Evolutionary conservation across 2,113 vertebrate species (phyloP), one percentile per base, ranked within the genome.

Genomic region (Etheostoma spectabile): DNA sequence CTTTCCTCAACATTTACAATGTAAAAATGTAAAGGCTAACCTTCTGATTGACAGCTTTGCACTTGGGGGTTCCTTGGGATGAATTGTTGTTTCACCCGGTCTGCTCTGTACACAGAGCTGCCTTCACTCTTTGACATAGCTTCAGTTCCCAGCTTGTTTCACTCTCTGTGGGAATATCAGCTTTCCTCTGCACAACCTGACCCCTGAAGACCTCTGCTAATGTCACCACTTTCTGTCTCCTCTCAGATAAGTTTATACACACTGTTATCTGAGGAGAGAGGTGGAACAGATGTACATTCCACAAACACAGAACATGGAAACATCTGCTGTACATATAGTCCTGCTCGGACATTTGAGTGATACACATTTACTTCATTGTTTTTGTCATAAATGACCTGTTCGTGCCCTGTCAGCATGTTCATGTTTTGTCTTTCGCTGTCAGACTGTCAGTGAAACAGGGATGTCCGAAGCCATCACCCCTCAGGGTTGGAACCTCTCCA

Each of bases 401-500:
- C 1, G 1, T 33, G 27, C 11, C 2, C 45, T 66, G 70, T 81
- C 70, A 79, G 38, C 51, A 33, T 59, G 52, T 68, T 86, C 74
- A 74, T 68, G 66, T 76, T 70, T 74, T 2, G 38, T 71, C 66
- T 72, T 45, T 77, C 14, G 62, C 56, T 79, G 60, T 74, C 59
- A 57, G 75, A 57, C 48, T 74, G 83, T 85, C 63, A 65, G 79
- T 55, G 76, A 72, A 55, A 71, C 35, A 19, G 49, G 38, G 51
- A 80, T 60, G 62, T 83, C 73, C 68, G 59, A 33, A 80, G 77
- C 80, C 74, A 52, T 75, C 65, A 60, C 80, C 77, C 74, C 19
- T 66, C 79, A 77, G 66, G 86, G 65, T 24, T 85, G 85, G 82
- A 89, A 48, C 45, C 86, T 82, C 74, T 91, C 77, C 87, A 60